phyloP scores from a whole-genome alignment of 2,113 vertebrate genomes.

The Cacatua alba region DNA sequence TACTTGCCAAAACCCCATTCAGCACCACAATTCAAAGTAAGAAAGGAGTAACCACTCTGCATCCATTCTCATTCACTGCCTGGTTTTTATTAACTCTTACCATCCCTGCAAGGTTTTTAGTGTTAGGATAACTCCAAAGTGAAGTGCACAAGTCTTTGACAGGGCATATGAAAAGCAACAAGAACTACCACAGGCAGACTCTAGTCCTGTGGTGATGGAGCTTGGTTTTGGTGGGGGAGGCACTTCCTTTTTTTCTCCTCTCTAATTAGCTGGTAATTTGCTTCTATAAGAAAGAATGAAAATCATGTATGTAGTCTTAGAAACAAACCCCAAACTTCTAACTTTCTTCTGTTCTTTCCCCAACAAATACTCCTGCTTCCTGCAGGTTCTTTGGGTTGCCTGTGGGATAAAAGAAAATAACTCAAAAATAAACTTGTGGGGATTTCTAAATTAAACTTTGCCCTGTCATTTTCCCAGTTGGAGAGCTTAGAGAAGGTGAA shows the following conservation, averaged over 20 bases:
- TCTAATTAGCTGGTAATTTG: constrained; percentile 29
- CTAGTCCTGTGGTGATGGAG: not conserved
- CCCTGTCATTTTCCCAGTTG: constrained; percentile 55
- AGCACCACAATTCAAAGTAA: not conserved
- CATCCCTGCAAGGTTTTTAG: not conserved
- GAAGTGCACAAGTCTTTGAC: not conserved
- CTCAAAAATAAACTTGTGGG: constrained; percentile 1
- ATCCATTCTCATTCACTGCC: constrained; percentile 18
- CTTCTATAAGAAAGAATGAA: constrained; percentile 13
- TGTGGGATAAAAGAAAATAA: constrained; percentile 1
- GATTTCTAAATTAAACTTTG: constrained; percentile 55
- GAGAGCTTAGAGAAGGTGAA: constrained; percentile 51
- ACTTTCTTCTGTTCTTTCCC: constrained; percentile 8
- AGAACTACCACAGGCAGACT: not conserved
- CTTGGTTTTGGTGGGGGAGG: not conserved
- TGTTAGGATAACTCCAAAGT: not conserved
- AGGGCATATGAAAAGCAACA: not conserved
- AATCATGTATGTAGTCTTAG: not conserved
- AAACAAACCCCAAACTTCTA: not conserved
- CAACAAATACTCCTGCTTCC: constrained; percentile 12
- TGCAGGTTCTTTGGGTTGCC: constrained; percentile 33
- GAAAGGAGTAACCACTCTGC: not conserved
- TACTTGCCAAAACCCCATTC: not conserved
- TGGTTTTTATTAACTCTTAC: not conserved
- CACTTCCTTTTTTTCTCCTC: not conserved